Conservation (phyloP, 2,888 invertebrate species). For the Zygothrica quintamaculata region DNA sequence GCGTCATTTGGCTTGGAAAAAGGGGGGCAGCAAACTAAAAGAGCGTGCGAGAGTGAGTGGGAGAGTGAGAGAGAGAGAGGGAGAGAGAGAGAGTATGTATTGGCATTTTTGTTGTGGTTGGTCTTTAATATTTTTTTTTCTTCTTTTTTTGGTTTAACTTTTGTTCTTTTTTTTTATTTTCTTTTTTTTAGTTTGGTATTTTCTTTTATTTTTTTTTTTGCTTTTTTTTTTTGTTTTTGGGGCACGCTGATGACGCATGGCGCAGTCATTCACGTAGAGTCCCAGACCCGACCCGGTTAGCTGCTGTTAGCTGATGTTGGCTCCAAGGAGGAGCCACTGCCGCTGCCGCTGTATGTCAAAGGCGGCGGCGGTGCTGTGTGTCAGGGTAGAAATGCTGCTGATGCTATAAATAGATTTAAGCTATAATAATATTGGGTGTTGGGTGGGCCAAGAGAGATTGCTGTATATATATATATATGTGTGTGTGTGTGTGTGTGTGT, state of each 20-base stretch:
- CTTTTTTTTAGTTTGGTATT: conserved; percentile 24
- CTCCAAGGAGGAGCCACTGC: not conserved
- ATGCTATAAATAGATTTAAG: conserved; percentile 44
- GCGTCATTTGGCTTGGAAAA: conserved; percentile 54
- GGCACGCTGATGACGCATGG: conserved; percentile 53
- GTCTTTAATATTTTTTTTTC: no score
- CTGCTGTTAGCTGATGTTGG: no score
- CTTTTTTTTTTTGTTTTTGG: conserved; percentile 34
- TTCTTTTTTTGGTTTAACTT: not conserved
- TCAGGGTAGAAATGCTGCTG: conserved; percentile 22
- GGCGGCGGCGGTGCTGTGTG: not conserved
- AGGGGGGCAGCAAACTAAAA: not conserved
- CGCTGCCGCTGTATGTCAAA: not conserved
- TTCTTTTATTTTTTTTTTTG: conserved; percentile 3
- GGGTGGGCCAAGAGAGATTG: not conserved
- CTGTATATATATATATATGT: no score
- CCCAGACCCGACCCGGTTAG: not conserved
- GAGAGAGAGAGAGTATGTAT: conserved; percentile 19
- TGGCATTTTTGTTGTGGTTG: no score
- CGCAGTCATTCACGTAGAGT: conserved; percentile 41
- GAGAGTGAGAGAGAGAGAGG: not conserved
- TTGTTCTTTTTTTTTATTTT: no score
- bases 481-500: not conserved
- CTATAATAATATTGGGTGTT: not conserved
- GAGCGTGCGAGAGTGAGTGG: conserved; percentile 15